These are phyloP conservation scores for Bombus fervidus DNA, from an alignment of 1,140 invertebrate species.

Conservation along the genomic window DNA sequence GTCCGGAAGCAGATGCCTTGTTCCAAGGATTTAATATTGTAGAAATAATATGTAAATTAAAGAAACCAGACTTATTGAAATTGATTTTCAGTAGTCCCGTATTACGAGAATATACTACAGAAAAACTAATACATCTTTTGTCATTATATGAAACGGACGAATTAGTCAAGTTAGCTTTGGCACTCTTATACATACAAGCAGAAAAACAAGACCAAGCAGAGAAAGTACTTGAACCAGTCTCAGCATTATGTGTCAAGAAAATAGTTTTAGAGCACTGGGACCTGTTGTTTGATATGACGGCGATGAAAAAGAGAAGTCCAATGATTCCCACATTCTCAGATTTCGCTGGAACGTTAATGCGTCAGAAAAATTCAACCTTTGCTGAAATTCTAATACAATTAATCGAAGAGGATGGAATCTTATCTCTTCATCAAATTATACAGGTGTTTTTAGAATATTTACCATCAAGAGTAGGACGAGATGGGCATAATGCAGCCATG, in stretches of 20 bases:
- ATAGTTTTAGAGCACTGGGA: slow-evolving; percentile 81
- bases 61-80: slow-evolving; percentile 80
- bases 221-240: slow-evolving; percentile 79
- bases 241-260: slow-evolving; percentile 71
- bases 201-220: slow-evolving; percentile 81
- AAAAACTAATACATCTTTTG: slow-evolving; percentile 83
- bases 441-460: slow-evolving; percentile 85
- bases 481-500: slow-evolving; percentile 82
- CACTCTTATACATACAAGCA: slow-evolving; percentile 83
- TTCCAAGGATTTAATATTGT: slow-evolving; percentile 82
- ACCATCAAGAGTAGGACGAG: slow-evolving; percentile 83
- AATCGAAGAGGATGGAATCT: slow-evolving; percentile 73
- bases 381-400: slow-evolving; percentile 80
- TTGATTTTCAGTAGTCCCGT: slow-evolving; percentile 83
- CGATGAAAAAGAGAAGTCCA: slow-evolving; percentile 73
- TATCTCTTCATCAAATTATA: slow-evolving; percentile 83
- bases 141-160: slow-evolving; percentile 71
- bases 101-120: slow-evolving; percentile 84
- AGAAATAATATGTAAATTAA: slow-evolving; percentile 81
- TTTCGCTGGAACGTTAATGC: slow-evolving; percentile 82
- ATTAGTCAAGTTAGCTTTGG: slow-evolving; percentile 78
- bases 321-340: slow-evolving; percentile 83
- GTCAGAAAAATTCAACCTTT: slow-evolving; percentile 79
- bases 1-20: slow-evolving; percentile 79
- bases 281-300: slow-evolving; percentile 82